Evolutionary conservation across 2,797 vertebrate species (phyloP), one percentile per base, ranked within the genome.

Genomic region (Clarias platycephalus): DNA sequence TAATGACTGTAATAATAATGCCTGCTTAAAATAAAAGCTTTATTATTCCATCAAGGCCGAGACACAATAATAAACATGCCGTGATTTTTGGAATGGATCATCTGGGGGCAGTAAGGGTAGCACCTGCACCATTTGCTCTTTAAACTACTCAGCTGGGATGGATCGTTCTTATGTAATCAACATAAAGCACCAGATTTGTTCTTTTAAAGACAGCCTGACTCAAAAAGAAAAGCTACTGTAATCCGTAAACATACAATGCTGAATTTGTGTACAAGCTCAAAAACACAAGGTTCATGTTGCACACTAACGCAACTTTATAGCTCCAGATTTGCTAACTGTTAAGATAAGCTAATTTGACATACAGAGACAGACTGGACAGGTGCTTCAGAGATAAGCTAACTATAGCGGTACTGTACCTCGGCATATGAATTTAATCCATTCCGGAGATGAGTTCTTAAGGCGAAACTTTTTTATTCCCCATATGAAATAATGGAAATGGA

Each of bases 1-100:
- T 62, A 78, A 78, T 78, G 22, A 62, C 75, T 62, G 55, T 77
- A 78, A 78, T 78, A 62, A 60, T 3, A 40, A 49, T 49, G 44
- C 57, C 44, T 26, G 15, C 31, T 3, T 12, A n/a, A 78, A 62
- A 60, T 60, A 78, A 78, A 62, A 5, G 1, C 15, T 62, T 78
- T 62, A 78, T 78, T 78, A 78, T 62, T 78, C 75, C 57, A 37
- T 78, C 75, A 78, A 16, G 28, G 57, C 31, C 3, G 22, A 62
- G 31, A 78, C 28, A 3, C 22, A 78, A 37, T 78, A 77, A 77
- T 78, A 77, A 77, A 60, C 55, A 37, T 77, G 55, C 55, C 18
- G 18, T 13, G 55, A 58, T 58, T 77, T 57, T 53, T 7, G 3
- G n/a, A 31, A 57, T 31, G 26, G 72, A 75, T 75, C 72, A 75